A percentile compares a stretch with the other conserved stretches of the same genome.
phyloP scores from a whole-genome alignment of 2,888 invertebrate species.

The Amphipoea lucens region DNA sequence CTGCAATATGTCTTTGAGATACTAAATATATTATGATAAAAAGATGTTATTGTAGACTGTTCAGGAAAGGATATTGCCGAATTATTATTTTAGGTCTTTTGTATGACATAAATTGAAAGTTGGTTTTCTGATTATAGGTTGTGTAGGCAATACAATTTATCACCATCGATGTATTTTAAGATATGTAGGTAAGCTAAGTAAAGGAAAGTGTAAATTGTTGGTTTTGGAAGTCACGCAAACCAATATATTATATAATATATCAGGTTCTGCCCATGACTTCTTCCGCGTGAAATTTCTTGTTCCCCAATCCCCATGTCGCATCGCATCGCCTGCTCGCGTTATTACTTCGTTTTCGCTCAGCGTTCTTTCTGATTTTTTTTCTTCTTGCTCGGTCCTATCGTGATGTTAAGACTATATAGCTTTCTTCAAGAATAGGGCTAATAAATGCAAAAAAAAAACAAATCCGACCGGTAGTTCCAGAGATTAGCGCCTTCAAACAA shows the following conservation, averaged over 20 bases:
- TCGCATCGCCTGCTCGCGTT: too few species aligned
- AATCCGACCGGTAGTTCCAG: too few species aligned
- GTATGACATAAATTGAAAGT: neutral
- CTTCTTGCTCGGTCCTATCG: too few species aligned
- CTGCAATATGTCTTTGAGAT: slow-evolving; percentile 31
- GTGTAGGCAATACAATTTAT: neutral
- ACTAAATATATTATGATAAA: slow-evolving; percentile 17
- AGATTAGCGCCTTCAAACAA: too few species aligned
- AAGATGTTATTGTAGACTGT: neutral
- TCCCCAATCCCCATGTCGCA: too few species aligned
- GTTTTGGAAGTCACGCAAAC: neutral
- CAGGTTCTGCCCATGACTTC: too few species aligned
- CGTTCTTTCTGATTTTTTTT: too few species aligned
- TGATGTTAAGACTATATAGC: too few species aligned
- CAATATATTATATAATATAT: neutral
- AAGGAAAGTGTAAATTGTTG: neutral
- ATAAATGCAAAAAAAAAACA: too few species aligned
- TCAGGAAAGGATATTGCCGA: neutral
- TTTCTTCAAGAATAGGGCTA: too few species aligned
- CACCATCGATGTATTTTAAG: neutral
- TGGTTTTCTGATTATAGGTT: neutral
- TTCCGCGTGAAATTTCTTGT: too few species aligned
- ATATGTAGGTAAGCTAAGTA: neutral
- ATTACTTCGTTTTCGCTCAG: too few species aligned
- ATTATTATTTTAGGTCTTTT: neutral